Evolutionary conservation across 2,888 invertebrate genomes (phyloP).

Genomic region (Trichacis sp.): DNA sequence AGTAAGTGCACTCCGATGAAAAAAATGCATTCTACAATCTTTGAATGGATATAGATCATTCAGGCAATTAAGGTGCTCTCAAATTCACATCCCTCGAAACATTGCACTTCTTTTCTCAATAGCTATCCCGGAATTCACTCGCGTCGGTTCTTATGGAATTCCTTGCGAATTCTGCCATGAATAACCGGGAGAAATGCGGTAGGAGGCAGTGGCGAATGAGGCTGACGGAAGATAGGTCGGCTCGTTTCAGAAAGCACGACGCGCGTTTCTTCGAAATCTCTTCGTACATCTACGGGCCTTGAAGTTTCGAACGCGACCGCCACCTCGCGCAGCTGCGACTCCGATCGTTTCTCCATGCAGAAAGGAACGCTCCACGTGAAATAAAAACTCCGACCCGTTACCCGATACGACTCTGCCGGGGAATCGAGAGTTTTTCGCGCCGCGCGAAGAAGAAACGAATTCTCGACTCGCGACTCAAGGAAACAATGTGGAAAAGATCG

Average conservation of each 20-base stretch:
- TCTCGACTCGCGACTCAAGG: neutral
- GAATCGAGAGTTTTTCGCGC: conserved; percentile 23
- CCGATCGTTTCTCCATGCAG: conserved; percentile 17
- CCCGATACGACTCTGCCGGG: conserved; percentile 26
- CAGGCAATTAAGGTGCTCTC: too few species aligned
- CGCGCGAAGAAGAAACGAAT: neutral
- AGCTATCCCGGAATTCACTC: too few species aligned
- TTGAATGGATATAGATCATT: too few species aligned
- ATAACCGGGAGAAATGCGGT: neutral
- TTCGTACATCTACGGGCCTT: conserved; percentile 34
- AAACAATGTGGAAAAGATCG: neutral
- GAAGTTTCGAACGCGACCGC: conserved; percentile 32
- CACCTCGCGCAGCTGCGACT: conserved; percentile 37
- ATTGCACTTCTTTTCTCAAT: too few species aligned
- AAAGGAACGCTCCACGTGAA: conserved; percentile 10
- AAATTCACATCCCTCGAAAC: too few species aligned
- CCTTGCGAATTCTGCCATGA: neutral
- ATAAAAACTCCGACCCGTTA: conserved; percentile 34
- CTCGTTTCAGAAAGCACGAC: conserved; percentile 33
- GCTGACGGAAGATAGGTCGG: conserved; percentile 38
- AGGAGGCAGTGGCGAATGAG: neutral
- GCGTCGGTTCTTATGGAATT: neutral
- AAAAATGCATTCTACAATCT: too few species aligned
- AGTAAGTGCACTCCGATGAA: too few species aligned
- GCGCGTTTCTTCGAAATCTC: conserved; percentile 36